Evolutionary conservation across 2,797 vertebrate genomes (phyloP), one percentile per base, ranked within the genome.

Genomic region (Anableps anableps): DNA sequence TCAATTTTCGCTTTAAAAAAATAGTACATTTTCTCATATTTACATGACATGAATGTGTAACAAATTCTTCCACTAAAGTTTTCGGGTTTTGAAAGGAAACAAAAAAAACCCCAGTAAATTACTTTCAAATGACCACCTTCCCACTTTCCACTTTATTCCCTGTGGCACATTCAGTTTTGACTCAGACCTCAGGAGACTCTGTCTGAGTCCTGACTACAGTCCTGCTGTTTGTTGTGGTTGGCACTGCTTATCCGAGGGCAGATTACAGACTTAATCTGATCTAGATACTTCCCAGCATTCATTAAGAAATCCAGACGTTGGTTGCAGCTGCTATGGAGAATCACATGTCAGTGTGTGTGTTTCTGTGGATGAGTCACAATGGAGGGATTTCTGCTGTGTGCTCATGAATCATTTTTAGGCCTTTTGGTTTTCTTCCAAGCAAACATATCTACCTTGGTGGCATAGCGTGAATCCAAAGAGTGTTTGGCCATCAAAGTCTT

Each of bases 401-500:
- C 78, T 74, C 16, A 70, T 83, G 82, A 87, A 72, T 90, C 64
- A 82, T 50, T 80, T 85, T 80, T 64, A 72, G 75, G 84, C 50
- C 48, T 66, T 81, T 80, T 13, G 47, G 77, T 79, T 83, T 84
- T 72, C 60, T 72, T 31, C 55, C 29, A 6, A 84, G 47, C 60
- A 19, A 19, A 62, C 83, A 84, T 53, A 21, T 78, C 72, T 91
- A 99, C 99, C 95, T 97, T 97, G 71, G 96, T 95, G 86, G 95
- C 88, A 0, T 99, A 99, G 93, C 99, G 97, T 85, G 97, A 95
- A 86, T 99, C 99, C 86, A 99, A 96, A 0, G 99, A 99, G 91
- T 99, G 99, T 89, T 99, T 99, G 86, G 98, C 97, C 98, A 99
- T 99, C 26, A 99, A 92, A 72, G 97, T 98, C 93, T 99, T 99